Percentiles rank a stretch among this genome's conserved stretches.
Conservation (phyloP, 1,140 invertebrate genomes). For the Penaeus japonicus region DNA sequence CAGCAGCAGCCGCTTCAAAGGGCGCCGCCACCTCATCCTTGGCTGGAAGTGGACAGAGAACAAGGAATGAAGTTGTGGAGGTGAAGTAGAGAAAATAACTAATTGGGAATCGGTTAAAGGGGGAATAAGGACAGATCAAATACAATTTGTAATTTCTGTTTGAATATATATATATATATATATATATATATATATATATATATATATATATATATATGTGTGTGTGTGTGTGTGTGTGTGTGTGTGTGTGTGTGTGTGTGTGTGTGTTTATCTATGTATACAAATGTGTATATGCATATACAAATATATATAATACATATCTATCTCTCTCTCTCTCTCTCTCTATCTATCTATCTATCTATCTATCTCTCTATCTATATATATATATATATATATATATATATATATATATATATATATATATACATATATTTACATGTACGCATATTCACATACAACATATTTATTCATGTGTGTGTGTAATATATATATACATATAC, state of each 20-base stretch:
- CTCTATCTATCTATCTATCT: too few species aligned
- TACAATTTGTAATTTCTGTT: not conserved
- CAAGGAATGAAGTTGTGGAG: too few species aligned
- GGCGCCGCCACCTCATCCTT: constrained; percentile 28
- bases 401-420: not conserved
- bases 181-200: not conserved
- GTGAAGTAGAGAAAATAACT: not conserved
- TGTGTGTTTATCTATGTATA: not conserved
- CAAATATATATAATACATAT: not conserved
- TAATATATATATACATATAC: too few species aligned
- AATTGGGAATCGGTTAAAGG: not conserved
- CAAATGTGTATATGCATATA: not conserved
- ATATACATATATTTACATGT: not conserved
- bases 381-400: too few species aligned
- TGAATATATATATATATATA: not conserved
- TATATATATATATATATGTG: not conserved
- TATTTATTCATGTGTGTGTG: too few species aligned
- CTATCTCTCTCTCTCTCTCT: too few species aligned
- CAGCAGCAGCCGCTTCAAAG: constrained; percentile 14
- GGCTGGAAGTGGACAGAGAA: too few species aligned
- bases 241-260: not conserved
- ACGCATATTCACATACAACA: not conserved
- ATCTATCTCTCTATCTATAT: too few species aligned
- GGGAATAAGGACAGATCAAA: not conserved
- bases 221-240: not conserved